Evolutionary conservation across 1,140 invertebrate genomes (phyloP).

Genomic region (Drosophila paulistorum): DNA sequence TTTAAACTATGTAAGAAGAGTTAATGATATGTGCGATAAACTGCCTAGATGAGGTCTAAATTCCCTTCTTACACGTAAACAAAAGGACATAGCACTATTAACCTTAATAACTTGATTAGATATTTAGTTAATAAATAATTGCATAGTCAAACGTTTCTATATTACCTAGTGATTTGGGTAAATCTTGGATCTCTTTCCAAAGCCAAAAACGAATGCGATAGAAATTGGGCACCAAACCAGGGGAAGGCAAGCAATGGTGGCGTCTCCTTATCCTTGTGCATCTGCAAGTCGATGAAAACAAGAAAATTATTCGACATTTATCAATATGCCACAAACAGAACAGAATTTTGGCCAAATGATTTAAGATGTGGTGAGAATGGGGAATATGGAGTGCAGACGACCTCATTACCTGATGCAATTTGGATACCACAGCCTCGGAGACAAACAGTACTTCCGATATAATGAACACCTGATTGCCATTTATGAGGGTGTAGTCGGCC

Average conservation of each 20-base stretch:
- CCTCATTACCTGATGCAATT: slow-evolving; percentile 84
- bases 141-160: too few species aligned
- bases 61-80: too few species aligned
- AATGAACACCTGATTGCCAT: slow-evolving; percentile 86
- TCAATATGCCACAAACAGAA: background rate
- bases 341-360: background rate
- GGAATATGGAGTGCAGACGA: background rate
- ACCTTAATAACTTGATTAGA: too few species aligned
- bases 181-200: slow-evolving; percentile 85
- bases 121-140: too few species aligned
- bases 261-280: slow-evolving; percentile 86
- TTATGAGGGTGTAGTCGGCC: slow-evolving; percentile 85
- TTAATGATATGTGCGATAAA: too few species aligned
- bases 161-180: slow-evolving; percentile 84
- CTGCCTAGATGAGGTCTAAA: too few species aligned
- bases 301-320: background rate
- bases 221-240: slow-evolving; percentile 86
- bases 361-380: background rate
- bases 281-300: slow-evolving; percentile 42
- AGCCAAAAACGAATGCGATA: slow-evolving; percentile 86
- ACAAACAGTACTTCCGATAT: slow-evolving; percentile 86
- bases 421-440: slow-evolving; percentile 85
- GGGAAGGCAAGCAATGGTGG: slow-evolving; percentile 86
- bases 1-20: too few species aligned
- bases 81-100: too few species aligned